Percentiles rank a stretch among this genome's conserved stretches.
Conservation (phyloP, 2,113 vertebrate genomes). For the Felis catus region F.catus_Fca126_mat1.0 CM031418.1:125047501-125048000, state of each 20-base stretch:
- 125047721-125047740: not conserved
- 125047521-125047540: rapidly evolving
- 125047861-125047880: not conserved
- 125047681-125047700: not conserved
- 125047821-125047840: not conserved
- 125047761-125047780: not conserved
- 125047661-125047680: not conserved
- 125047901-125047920: not conserved
- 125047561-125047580: not conserved
- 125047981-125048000: not conserved
- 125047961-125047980: not conserved
- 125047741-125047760: not conserved
- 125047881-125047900: not conserved
- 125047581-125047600: not conserved
- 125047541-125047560: not conserved
- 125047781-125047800: not conserved
- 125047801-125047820: not conserved
- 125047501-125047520: rapidly evolving
- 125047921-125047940: not conserved
- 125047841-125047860: not conserved
- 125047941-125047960: not conserved
- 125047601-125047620: not conserved
- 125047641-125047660: not conserved
- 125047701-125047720: not conserved
- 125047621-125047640: not conserved